These are phyloP conservation scores for Aphis craccivora DNA, from an alignment of 1,140 invertebrate species.

Conservation along the genomic window DNA sequence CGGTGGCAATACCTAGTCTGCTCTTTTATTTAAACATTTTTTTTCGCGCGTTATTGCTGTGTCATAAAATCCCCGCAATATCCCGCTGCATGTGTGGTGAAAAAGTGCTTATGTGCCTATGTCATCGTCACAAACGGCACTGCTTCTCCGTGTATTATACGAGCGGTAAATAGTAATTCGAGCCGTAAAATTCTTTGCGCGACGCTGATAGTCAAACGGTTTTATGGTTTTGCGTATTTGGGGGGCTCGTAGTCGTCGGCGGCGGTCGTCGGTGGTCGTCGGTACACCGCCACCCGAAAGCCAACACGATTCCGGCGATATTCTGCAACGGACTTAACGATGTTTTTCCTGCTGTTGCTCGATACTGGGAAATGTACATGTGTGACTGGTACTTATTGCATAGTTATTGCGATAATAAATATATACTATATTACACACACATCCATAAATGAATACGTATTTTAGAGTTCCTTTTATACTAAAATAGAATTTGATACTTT, in stretches of 20 bases:
- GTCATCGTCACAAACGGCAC: neutral
- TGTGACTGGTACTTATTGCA: neutral
- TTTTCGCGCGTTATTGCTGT: neutral
- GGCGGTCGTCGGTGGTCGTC: too few relatives aligned
- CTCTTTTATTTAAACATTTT: neutral
- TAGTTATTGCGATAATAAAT: neutral
- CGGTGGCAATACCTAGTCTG: neutral
- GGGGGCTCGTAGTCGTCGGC: too few relatives aligned
- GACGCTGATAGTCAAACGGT: neutral
- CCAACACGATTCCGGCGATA: neutral
- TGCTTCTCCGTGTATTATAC: neutral
- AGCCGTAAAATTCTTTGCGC: neutral
- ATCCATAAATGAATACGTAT: neutral
- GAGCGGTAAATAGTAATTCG: slow-evolving; percentile 5
- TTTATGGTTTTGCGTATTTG: neutral
- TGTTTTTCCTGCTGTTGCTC: neutral
- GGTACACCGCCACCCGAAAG: too few relatives aligned
- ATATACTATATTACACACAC: too few relatives aligned
- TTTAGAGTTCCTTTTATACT: neutral
- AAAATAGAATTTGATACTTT: neutral
- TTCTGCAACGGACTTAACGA: neutral
- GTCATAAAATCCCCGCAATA: neutral
- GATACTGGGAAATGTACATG: neutral
- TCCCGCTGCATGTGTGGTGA: neutral
- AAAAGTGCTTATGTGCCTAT: neutral